Evolutionary conservation across 2,888 invertebrate species (phyloP).

Genomic region (Dryobota labecula): DNA sequence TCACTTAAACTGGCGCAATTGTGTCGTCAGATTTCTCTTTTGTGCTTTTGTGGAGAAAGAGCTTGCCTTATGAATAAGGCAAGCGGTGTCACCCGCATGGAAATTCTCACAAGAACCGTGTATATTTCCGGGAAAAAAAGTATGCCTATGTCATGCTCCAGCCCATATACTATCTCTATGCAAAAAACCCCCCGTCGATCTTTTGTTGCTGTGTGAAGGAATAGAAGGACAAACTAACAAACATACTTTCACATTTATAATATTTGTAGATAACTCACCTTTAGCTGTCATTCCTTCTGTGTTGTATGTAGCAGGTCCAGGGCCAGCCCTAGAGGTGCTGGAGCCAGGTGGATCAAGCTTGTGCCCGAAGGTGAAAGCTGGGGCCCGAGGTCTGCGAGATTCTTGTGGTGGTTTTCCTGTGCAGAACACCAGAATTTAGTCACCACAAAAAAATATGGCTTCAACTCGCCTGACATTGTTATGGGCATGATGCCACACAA

Average conservation of each 20-base stretch:
- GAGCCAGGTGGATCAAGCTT: constrained; percentile 89
- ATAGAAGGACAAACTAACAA: background rate
- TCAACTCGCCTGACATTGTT: background rate
- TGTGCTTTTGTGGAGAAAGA: constrained; percentile 26
- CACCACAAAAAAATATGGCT: background rate
- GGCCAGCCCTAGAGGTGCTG: constrained; percentile 91
- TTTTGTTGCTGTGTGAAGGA: background rate
- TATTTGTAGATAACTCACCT: constrained; percentile 89
- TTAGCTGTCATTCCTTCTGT: constrained; percentile 96
- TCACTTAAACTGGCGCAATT: constrained; percentile 37
- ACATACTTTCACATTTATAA: background rate
- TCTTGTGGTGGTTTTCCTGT: constrained; percentile 94
- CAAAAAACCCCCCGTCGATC: background rate
- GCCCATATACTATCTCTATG: too few species aligned
- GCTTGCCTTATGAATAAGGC: constrained; percentile 6
- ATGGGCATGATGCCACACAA: background rate
- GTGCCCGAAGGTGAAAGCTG: constrained; percentile 95
- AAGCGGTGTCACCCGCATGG: background rate
- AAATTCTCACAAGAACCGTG: background rate
- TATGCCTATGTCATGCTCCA: background rate
- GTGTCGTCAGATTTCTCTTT: constrained; percentile 53
- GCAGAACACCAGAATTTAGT: constrained; percentile 35
- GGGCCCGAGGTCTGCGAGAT: constrained; percentile 94
- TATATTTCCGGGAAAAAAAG: background rate
- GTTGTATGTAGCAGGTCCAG: constrained; percentile 97